These are phyloP conservation scores for Adineta ricciae DNA, from an alignment of 2,888 invertebrate genomes.

Conservation along the genomic window DNA sequence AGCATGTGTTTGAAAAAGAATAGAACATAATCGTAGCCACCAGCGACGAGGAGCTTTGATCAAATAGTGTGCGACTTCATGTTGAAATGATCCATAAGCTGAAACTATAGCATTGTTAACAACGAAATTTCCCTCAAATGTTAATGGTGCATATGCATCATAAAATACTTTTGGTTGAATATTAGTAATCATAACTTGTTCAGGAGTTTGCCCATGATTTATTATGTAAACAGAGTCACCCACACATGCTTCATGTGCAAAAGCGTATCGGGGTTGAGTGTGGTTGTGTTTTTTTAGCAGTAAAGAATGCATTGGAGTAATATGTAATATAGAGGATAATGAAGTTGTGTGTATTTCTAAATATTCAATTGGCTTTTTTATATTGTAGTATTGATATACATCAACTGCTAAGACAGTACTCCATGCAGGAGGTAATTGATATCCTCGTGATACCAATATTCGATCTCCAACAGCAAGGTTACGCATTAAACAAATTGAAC, in stretches of 20 bases:
- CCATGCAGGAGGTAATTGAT: background rate
- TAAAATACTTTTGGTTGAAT: background rate
- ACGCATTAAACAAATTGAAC: background rate
- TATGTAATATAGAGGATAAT: background rate
- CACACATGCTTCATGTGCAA: background rate
- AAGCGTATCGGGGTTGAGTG: background rate
- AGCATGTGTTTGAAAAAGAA: no score
- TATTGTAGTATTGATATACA: background rate
- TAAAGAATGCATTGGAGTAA: background rate
- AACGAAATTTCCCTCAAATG: background rate
- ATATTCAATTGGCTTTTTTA: background rate
- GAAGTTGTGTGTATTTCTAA: background rate
- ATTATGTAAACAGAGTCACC: background rate
- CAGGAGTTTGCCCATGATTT: background rate
- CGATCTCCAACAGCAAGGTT: background rate
- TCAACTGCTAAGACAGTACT: conserved; percentile 1
- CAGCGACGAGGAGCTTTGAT: background rate
- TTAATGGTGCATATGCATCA: background rate
- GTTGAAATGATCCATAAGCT: background rate
- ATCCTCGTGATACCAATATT: background rate
- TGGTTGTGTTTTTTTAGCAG: background rate
- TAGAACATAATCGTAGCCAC: background rate
- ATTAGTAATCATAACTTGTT: background rate
- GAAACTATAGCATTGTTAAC: background rate
- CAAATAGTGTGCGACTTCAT: background rate